Percentiles rank a stretch among this genome's conserved stretches.
Conservation (phyloP, 2,797 vertebrate species). For the Acrossocheilus wenchowensis region DNA sequence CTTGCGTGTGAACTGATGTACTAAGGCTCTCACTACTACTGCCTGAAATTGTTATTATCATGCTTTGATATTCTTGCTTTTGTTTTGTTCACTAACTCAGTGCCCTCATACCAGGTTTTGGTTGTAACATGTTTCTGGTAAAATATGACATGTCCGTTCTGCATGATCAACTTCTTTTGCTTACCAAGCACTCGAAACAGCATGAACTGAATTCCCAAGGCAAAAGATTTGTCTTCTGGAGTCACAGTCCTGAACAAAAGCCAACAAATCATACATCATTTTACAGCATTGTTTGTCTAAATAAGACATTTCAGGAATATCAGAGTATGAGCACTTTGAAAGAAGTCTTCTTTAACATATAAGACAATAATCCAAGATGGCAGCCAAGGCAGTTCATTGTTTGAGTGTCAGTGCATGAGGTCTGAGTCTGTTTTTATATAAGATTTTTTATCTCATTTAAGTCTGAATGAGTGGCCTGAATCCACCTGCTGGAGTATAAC, state of each 20-base stretch:
- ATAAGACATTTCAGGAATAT: not conserved
- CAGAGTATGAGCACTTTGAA: not conserved
- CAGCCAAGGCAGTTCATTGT: too few relatives aligned
- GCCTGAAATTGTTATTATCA: not conserved
- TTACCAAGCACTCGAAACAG: constrained; percentile 89
- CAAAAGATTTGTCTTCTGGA: constrained; percentile 89
- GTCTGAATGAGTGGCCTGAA: too few relatives aligned
- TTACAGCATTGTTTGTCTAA: not conserved
- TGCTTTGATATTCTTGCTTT: not conserved
- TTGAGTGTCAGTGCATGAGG: too few relatives aligned
- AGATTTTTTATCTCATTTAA: too few relatives aligned
- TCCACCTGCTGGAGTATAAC: too few relatives aligned
- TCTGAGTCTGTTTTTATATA: too few relatives aligned
- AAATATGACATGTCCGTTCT: not conserved
- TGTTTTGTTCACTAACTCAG: not conserved
- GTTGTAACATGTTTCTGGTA: not conserved
- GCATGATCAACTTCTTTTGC: constrained; percentile 41
- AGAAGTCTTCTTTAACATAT: not conserved
- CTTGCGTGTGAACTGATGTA: not conserved
- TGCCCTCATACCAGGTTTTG: not conserved
- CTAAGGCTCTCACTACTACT: not conserved
- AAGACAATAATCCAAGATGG: too few relatives aligned
- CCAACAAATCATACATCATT: not conserved
- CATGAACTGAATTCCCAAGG: constrained; percentile 94
- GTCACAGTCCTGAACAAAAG: constrained; percentile 82